Evolutionary conservation across 2,113 vertebrate species (phyloP).

Genomic region (Balaeniceps rex): DNA sequence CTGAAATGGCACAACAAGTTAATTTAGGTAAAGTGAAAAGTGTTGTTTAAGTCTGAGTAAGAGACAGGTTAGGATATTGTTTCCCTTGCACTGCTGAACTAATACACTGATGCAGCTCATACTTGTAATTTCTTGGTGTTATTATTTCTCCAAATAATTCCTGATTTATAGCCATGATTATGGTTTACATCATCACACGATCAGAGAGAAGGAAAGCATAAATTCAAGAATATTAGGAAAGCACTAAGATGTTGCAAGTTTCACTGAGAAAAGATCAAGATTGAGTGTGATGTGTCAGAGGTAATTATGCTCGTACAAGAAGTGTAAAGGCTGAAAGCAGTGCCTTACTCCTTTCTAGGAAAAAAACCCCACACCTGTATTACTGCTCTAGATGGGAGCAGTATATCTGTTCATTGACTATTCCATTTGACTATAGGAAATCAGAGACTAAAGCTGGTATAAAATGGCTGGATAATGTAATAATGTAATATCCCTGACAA

Average conservation of each 20-base stretch:
- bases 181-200: neutral
- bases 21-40: neutral
- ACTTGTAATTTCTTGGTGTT: neutral
- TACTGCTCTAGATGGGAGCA: neutral
- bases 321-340: neutral
- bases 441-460: neutral
- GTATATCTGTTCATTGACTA: neutral
- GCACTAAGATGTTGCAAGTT: neutral
- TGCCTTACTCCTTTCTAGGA: neutral
- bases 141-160: neutral
- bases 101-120: neutral
- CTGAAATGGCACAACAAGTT: neutral
- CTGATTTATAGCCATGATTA: neutral
- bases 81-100: neutral
- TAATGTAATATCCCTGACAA: neutral
- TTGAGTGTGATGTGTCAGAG: neutral
- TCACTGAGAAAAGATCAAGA: neutral
- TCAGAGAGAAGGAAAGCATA: neutral
- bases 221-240: neutral
- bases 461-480: neutral
- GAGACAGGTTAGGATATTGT: neutral
- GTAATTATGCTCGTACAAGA: neutral
- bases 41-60: neutral
- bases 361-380: neutral
- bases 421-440: neutral